Conservation (phyloP, 2,888 invertebrate genomes). For the Parthenolecanium corni region DNA sequence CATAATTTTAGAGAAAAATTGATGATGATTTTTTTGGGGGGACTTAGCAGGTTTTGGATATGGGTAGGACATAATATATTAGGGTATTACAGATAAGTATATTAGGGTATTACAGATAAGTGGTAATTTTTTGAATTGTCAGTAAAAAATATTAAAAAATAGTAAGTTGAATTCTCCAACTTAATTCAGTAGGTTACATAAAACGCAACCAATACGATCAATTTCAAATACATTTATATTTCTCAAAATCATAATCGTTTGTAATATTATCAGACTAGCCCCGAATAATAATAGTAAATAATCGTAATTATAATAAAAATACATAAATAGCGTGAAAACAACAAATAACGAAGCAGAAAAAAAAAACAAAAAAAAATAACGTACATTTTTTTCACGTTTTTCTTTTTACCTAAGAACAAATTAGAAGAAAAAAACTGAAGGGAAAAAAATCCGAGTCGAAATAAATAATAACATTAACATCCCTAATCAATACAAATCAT, state of each 20-base stretch:
- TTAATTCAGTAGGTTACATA: too few species aligned
- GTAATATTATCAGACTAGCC: conserved; percentile 29
- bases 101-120: too few species aligned
- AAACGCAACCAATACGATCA: background rate
- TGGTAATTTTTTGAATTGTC: too few species aligned
- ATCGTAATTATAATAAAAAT: background rate
- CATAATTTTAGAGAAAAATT: too few species aligned
- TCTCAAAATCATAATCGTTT: conserved; percentile 22
- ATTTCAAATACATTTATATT: conserved; percentile 26
- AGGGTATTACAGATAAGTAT: too few species aligned
- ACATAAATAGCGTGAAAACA: conserved; percentile 28
- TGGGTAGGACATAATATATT: too few species aligned
- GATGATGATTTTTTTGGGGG: too few species aligned
- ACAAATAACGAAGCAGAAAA: conserved; percentile 27
- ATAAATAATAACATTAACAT: background rate
- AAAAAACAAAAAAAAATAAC: conserved; percentile 22
- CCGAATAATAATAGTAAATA: conserved; percentile 23
- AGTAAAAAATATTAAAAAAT: too few species aligned
- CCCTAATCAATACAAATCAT: background rate
- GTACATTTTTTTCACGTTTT: conserved; percentile 18
- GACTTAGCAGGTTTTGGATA: too few species aligned
- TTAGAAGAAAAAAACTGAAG: background rate
- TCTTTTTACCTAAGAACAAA: background rate
- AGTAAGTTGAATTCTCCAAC: too few species aligned
- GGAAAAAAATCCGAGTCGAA: conserved; percentile 14